A percentile compares a stretch with the other conserved stretches of the same genome.
phyloP scores from a whole-genome alignment of 1,140 invertebrate genomes.

The Bathynomus jamesi region DNA sequence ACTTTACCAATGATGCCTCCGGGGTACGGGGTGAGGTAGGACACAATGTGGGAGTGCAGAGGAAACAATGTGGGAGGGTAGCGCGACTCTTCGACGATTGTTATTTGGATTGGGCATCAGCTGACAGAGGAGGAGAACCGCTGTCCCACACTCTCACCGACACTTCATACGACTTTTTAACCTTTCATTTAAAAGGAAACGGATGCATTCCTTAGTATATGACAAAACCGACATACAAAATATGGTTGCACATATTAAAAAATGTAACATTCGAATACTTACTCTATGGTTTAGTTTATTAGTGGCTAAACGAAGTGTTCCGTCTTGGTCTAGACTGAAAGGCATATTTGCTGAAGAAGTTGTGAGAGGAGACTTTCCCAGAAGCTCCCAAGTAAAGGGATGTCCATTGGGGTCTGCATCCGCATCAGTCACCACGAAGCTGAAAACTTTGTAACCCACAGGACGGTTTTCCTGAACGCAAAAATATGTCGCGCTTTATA shows the following conservation, averaged over 20 bases:
- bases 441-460: slow-evolving; percentile 50
- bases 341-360: slow-evolving; percentile 53
- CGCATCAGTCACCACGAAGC: slow-evolving; percentile 77
- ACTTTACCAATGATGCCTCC: slow-evolving; percentile 83
- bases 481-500: no score
- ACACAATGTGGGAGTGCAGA: slow-evolving; percentile 73
- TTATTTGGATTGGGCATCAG: slow-evolving; percentile 75
- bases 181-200: not conserved
- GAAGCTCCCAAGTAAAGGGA: slow-evolving; percentile 68
- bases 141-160: slow-evolving; percentile 75
- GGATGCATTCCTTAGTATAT: no score
- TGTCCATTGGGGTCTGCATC: slow-evolving; percentile 76
- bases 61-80: slow-evolving; percentile 78
- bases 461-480: slow-evolving; percentile 37
- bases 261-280: no score
- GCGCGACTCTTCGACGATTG: slow-evolving; percentile 57
- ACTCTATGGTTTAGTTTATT: slow-evolving; percentile 76
- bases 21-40: slow-evolving; percentile 81
- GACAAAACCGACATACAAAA: no score
- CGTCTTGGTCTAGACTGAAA: slow-evolving; percentile 79
- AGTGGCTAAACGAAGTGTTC: slow-evolving; percentile 70
- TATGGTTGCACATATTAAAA: no score
- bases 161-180: not conserved
- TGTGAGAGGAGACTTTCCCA: not conserved
- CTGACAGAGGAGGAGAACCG: slow-evolving; percentile 72